These are phyloP conservation scores for Cataglyphis livida DNA, from an alignment of 2,888 invertebrate species.

Conservation along the genomic window DNA sequence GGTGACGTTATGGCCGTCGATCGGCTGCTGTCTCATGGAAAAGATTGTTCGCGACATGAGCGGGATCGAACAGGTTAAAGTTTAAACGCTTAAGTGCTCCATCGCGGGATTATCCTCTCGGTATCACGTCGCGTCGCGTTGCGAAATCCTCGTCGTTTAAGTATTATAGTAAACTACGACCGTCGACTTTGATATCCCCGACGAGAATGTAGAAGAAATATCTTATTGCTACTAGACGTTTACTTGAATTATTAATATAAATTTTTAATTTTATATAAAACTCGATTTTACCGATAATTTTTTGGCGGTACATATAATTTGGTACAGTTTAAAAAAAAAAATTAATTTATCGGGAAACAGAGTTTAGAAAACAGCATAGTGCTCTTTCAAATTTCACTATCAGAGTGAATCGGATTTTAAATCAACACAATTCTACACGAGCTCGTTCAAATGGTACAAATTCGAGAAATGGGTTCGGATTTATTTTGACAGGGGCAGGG, in stretches of 20 bases:
- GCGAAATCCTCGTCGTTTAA: conserved; percentile 15
- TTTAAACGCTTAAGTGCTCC: conserved; percentile 50
- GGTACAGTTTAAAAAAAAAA: neutral
- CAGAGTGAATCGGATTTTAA: neutral
- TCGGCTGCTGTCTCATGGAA: conserved; percentile 30
- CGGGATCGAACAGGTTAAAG: conserved; percentile 44
- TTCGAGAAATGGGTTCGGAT: conserved; percentile 30
- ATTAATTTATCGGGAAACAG: neutral
- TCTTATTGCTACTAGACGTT: neutral
- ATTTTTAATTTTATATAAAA: neutral
- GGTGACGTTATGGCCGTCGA: conserved; percentile 26
- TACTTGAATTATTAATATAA: neutral
- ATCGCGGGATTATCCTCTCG: conserved; percentile 38
- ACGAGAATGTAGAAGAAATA: neutral
- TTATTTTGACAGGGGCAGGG: conserved; percentile 46
- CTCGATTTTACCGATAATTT: neutral
- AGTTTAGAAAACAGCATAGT: neutral
- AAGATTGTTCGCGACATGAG: conserved; percentile 39
- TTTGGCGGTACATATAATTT: neutral
- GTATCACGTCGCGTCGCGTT: conserved; percentile 18
- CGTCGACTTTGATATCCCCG: conserved; percentile 9
- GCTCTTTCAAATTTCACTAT: neutral
- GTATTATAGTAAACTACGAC: conserved; percentile 9
- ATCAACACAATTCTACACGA: neutral
- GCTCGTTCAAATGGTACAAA: conserved; percentile 11